Conservation (phyloP, 2,113 vertebrate species). For the Mesitornis unicolor region DNA sequence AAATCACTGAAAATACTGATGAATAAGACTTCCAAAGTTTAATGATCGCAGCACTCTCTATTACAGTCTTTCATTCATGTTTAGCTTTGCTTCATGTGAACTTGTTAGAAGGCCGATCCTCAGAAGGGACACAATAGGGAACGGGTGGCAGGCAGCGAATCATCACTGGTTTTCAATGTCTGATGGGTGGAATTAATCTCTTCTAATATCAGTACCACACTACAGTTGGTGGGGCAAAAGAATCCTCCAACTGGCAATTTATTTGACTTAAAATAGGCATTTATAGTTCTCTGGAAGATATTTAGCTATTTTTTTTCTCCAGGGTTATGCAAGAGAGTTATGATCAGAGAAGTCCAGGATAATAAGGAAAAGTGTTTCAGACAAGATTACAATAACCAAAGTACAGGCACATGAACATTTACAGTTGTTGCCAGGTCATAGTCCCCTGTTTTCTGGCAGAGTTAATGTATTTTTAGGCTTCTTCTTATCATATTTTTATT, state of each 20-base stretch:
- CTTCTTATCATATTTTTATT: neutral
- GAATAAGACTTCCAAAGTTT: neutral
- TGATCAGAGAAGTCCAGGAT: neutral
- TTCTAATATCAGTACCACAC: neutral
- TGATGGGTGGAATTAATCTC: neutral
- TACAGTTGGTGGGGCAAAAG: neutral
- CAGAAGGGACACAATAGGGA: neutral
- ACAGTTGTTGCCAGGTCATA: neutral
- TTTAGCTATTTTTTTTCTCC: neutral
- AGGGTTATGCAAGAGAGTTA: neutral
- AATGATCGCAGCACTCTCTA: neutral
- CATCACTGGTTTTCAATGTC: neutral
- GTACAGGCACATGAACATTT: neutral
- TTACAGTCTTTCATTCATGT: neutral
- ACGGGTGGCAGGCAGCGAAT: too few species aligned
- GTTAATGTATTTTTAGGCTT: neutral
- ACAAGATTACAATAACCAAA: neutral
- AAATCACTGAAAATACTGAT: neutral
- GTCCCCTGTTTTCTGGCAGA: neutral
- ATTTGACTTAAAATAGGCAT: neutral
- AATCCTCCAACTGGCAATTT: neutral
- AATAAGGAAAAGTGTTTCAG: neutral
- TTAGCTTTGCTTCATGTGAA: neutral
- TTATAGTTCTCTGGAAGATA: neutral
- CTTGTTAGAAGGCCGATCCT: neutral